Percentiles rank a stretch among this genome's conserved stretches.
Evolutionary conservation across 2,797 vertebrate genomes (phyloP).

Genomic region (Enteromius unitaeniatus): DNA sequence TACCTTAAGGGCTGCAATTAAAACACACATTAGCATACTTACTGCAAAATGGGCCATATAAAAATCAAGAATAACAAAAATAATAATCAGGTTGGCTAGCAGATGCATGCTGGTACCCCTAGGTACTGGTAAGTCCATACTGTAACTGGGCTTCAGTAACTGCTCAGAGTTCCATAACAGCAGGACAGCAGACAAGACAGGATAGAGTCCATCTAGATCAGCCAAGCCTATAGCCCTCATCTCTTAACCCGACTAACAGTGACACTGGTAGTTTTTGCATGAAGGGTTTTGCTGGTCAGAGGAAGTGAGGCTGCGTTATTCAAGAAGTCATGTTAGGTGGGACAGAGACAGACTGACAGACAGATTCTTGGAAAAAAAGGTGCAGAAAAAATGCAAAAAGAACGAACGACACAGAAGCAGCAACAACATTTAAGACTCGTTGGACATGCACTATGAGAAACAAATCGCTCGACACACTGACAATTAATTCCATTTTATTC

Average conservation of each 20-base stretch:
- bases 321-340: constrained; percentile 73
- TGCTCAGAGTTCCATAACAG: constrained; percentile 84
- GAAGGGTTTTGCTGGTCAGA: constrained; percentile 68
- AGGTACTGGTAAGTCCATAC: constrained; percentile 90
- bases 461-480: constrained; percentile 58
- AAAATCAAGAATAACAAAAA: constrained; percentile 53
- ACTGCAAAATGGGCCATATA: constrained; percentile 60
- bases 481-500: not conserved
- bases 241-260: constrained; percentile 58
- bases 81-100: constrained; percentile 62
- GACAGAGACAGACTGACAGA: constrained; percentile 70
- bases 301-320: constrained; percentile 70
- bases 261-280: constrained; percentile 82
- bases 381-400: constrained; percentile 72
- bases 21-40: constrained; percentile 74
- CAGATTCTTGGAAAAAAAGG: constrained; percentile 69
- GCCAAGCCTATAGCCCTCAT: constrained; percentile 67
- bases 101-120: constrained; percentile 82
- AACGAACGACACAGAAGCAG: constrained; percentile 59
- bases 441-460: constrained; percentile 72
- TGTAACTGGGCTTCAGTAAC: constrained; percentile 83
- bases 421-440: constrained; percentile 71
- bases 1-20: constrained; percentile 76
- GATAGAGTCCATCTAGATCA: constrained; percentile 76
- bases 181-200: constrained; percentile 89